Evolutionary conservation across 2,888 invertebrate genomes (phyloP).

Genomic region (Temnothorax unifasciatus): DNA sequence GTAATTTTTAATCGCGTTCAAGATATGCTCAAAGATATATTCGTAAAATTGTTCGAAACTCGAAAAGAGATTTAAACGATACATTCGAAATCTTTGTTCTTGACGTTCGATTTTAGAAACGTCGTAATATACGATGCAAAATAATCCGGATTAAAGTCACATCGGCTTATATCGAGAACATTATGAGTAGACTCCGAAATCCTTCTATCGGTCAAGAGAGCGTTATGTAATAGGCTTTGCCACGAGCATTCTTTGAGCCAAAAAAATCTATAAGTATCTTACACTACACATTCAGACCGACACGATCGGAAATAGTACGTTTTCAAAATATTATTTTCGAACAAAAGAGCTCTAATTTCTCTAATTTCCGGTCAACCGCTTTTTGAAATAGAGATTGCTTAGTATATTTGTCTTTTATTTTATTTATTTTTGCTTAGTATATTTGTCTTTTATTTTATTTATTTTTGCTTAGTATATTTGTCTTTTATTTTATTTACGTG

Average conservation of each 20-base stretch:
- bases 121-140: not conserved
- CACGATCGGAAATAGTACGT: not conserved
- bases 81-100: not conserved
- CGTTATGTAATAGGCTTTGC: not conserved
- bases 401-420: not conserved
- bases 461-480: too few relatives aligned
- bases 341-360: not conserved
- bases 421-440: too few relatives aligned
- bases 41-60: not conserved
- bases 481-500: not conserved
- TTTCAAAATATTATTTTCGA: not conserved
- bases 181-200: conserved; percentile 2
- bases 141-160: conserved; percentile 37
- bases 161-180: conserved; percentile 16
- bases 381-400: not conserved
- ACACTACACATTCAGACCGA: not conserved
- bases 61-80: conserved; percentile 1
- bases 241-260: not conserved
- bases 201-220: not conserved
- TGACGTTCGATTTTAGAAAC: conserved; percentile 5
- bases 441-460: conserved; percentile 2
- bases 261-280: not conserved
- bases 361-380: not conserved
- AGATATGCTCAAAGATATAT: not conserved
- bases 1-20: not conserved